Percentiles rank a stretch among this genome's conserved stretches.
Evolutionary conservation across 2,113 vertebrate genomes (phyloP).

Genomic region (Coptodon bakossiorum): DNA sequence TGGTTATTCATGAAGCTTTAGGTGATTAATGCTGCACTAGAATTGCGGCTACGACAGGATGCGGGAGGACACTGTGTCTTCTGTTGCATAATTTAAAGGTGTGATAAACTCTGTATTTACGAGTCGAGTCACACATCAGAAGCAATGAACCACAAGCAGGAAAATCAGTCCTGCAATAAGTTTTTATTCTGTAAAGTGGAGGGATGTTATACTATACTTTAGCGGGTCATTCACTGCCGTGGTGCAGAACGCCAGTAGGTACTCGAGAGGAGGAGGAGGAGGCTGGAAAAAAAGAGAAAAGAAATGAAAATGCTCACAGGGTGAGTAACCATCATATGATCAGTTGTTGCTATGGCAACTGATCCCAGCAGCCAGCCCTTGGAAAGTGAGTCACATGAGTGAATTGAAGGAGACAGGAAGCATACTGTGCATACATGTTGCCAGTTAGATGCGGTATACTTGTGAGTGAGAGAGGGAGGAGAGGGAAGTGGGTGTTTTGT

Average conservation of each 20-base stretch:
- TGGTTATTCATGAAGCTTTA: neutral
- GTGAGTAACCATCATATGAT: conserved; percentile 75
- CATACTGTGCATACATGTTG: conserved; percentile 49
- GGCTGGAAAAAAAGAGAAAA: neutral
- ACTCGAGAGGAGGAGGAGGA: neutral
- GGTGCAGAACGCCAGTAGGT: neutral
- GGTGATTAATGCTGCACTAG: conserved; percentile 19
- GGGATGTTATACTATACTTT: neutral
- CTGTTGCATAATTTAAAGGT: conserved; percentile 40
- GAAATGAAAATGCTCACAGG: conserved; percentile 20
- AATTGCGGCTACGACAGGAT: neutral
- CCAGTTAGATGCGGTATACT: neutral
- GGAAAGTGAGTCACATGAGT: conserved; percentile 75
- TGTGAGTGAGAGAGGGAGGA: neutral
- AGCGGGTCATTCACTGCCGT: conserved; percentile 19
- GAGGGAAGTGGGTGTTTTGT: neutral
- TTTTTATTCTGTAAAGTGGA: neutral
- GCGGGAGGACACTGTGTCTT: neutral
- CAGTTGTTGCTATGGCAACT: conserved; percentile 73
- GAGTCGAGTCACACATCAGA: neutral
- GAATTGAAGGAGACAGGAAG: conserved; percentile 60
- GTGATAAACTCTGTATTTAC: neutral
- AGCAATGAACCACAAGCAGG: neutral
- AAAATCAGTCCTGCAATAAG: neutral
- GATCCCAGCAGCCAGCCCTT: conserved; percentile 74